Conservation (phyloP, 2,797 vertebrate species). For the Tarsius wallacei region DNA sequence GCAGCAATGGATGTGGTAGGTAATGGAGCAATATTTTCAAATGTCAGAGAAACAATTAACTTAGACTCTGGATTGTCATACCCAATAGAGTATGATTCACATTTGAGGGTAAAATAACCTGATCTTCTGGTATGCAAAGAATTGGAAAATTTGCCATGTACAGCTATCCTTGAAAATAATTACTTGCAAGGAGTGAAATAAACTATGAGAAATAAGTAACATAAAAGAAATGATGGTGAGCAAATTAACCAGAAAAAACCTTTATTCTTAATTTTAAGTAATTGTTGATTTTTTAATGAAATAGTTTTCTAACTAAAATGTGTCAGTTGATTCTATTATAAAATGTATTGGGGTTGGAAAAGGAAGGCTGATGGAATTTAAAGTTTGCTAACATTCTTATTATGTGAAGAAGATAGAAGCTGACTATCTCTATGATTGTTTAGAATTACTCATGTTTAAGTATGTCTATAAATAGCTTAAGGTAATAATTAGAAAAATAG, state of each 20-base stretch:
- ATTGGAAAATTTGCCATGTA: conserved; percentile 13
- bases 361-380: conserved; percentile 38
- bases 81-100: not conserved
- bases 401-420: not conserved
- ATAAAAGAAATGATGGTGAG: not conserved
- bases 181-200: not conserved
- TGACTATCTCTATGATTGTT: conserved; percentile 22
- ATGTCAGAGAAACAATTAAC: not conserved
- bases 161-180: conserved; percentile 9
- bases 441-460: conserved; percentile 1
- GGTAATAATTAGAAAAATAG: conserved; percentile 7
- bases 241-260: not conserved
- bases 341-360: not conserved
- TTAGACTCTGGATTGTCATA: not conserved
- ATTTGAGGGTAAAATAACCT: conserved; percentile 35
- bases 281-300: conserved; percentile 47
- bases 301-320: conserved; percentile 65
- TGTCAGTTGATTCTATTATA: not conserved
- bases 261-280: not conserved
- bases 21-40: conserved; percentile 10
- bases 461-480: conserved; percentile 25
- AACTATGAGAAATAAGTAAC: not conserved
- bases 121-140: conserved; percentile 32
- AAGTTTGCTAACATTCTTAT: conserved; percentile 21
- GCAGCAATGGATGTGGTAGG: not conserved